Evolutionary conservation across 2,888 invertebrate species (phyloP).

Genomic region (Ochropleura plecta): DNA sequence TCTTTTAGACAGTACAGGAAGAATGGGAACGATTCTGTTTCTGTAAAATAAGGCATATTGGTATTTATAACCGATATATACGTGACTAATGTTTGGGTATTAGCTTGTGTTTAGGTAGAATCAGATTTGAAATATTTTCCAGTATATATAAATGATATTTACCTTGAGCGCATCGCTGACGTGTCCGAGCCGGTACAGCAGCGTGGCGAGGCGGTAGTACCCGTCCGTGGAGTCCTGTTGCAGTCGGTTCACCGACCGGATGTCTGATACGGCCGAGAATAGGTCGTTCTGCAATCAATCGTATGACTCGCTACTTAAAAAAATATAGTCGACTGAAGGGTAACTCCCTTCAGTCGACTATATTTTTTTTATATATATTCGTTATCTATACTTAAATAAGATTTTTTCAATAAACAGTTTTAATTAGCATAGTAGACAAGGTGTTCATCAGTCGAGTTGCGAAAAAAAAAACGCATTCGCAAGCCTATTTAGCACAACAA

Average conservation of each 20-base stretch:
- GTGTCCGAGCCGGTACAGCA: constrained; percentile 97
- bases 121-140: not conserved
- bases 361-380: too few species aligned
- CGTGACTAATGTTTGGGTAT: not conserved
- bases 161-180: constrained; percentile 96
- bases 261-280: constrained; percentile 96
- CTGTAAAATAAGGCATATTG: not conserved
- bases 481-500: too few species aligned
- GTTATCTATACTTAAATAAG: not conserved
- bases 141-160: not conserved
- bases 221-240: constrained; percentile 98
- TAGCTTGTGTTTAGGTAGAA: not conserved
- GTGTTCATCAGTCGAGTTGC: too few species aligned
- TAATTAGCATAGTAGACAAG: not conserved
- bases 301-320: not conserved
- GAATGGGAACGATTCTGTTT: too few species aligned
- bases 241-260: constrained; percentile 97
- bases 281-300: constrained; percentile 92
- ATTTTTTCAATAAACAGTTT: not conserved
- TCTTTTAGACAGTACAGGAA: too few species aligned
- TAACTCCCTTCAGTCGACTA: too few species aligned
- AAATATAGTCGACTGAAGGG: not conserved
- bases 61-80: not conserved
- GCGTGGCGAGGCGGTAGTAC: constrained; percentile 94
- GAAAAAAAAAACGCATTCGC: too few species aligned